Conservation (phyloP, 2,113 vertebrate genomes). For the Electrona antarctica region DNA sequence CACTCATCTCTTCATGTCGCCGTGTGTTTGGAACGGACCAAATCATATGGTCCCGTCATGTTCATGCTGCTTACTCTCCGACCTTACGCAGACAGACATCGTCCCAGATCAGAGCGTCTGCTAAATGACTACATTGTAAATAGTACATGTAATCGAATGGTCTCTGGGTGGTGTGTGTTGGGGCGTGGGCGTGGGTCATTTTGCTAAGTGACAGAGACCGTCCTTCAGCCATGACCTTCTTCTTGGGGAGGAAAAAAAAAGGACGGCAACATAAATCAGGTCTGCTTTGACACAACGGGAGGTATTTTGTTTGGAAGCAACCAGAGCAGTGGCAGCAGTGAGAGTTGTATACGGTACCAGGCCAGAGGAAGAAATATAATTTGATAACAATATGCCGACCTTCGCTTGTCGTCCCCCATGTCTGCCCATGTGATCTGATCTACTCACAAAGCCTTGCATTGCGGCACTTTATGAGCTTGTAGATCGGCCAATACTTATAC, state of each 20-base stretch:
- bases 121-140: too few species aligned
- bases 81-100: too few species aligned
- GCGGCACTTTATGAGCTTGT: too few species aligned
- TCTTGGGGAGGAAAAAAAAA: conserved; percentile 11
- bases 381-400: conserved; percentile 37
- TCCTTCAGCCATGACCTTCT: conserved; percentile 48
- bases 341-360: neutral
- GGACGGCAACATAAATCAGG: conserved; percentile 42
- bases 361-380: conserved; percentile 36
- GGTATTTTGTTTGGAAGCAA: conserved; percentile 45
- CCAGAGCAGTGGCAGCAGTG: neutral
- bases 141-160: too few species aligned
- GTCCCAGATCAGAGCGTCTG: too few species aligned
- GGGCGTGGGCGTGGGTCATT: conserved; percentile 42
- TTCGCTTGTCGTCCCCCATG: conserved; percentile 36
- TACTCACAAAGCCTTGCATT: too few species aligned
- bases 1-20: neutral
- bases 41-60: too few species aligned
- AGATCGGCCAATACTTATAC: too few species aligned
- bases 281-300: conserved; percentile 29
- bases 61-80: too few species aligned
- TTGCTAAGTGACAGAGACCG: conserved; percentile 42
- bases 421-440: conserved; percentile 14
- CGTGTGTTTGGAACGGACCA: too few species aligned
- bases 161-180: conserved; percentile 7